A percentile compares a stretch with the other conserved stretches of the same genome.
These are phyloP conservation scores for Pterocles gutturalis DNA, from an alignment of 2,113 vertebrate genomes.

Conservation along the genomic window DNA sequence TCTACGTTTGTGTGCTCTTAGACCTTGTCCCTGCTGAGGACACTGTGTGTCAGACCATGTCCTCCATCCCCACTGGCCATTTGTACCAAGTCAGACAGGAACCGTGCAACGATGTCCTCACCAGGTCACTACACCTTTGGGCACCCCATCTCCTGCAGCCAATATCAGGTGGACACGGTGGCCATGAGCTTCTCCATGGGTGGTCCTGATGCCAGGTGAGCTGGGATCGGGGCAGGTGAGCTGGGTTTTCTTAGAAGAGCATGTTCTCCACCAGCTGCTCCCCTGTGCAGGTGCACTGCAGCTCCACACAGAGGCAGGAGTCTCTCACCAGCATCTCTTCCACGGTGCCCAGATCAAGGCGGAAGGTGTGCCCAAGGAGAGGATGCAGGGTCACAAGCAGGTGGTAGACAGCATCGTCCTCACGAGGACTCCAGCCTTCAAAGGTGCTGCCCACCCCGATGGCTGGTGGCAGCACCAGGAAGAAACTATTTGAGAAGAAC, in stretches of 20 bases:
- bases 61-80: not conserved
- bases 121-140: not conserved
- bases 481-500: not conserved
- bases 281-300: too few relatives aligned
- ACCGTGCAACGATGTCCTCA: not conserved
- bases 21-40: not conserved
- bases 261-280: not conserved
- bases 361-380: too few relatives aligned
- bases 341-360: too few relatives aligned
- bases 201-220: not conserved
- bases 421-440: not conserved
- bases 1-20: not conserved
- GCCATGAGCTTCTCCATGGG: not conserved
- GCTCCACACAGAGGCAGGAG: too few relatives aligned
- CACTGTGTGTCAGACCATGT: fast-evolving
- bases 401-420: too few relatives aligned
- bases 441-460: not conserved
- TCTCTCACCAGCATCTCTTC: too few relatives aligned
- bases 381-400: too few relatives aligned
- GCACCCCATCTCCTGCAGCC: not conserved
- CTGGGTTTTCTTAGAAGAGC: not conserved
- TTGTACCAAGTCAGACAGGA: not conserved
- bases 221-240: not conserved
- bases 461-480: not conserved
- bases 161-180: fast-evolving